Percentiles rank a stretch among this genome's conserved stretches.
These are phyloP conservation scores for Pygocentrus nattereri DNA, from an alignment of 2,797 vertebrate genomes.

Conservation along the genomic window DNA sequence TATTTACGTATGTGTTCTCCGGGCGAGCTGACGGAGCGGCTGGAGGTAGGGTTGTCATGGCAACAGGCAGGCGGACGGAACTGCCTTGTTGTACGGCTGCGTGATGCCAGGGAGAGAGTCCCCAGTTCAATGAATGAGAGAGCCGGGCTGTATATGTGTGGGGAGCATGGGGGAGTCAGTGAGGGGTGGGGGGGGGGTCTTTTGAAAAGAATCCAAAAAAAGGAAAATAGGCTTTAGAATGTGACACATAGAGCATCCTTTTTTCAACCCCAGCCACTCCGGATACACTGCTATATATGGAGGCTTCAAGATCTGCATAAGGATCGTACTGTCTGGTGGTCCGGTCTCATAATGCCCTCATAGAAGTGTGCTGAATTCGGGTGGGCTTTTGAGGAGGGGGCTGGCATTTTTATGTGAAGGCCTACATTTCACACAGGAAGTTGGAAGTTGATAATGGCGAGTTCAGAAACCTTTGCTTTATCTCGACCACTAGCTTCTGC, in stretches of 20 bases:
- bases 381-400: slow-evolving; percentile 25
- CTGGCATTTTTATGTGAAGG: slow-evolving; percentile 12
- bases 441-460: background rate
- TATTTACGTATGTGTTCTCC: slow-evolving; percentile 67
- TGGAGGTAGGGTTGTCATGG: slow-evolving; percentile 85
- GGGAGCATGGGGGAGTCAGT: slow-evolving; percentile 38
- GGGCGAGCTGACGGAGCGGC: slow-evolving; percentile 64
- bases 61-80: slow-evolving; percentile 78
- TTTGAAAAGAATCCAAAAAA: slow-evolving; percentile 49
- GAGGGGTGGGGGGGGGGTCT: slow-evolving; percentile 41
- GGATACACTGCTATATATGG: slow-evolving; percentile 42
- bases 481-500: background rate
- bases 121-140: slow-evolving; percentile 68
- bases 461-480: slow-evolving; percentile 1
- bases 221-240: slow-evolving; percentile 54
- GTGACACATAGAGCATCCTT: slow-evolving; percentile 57
- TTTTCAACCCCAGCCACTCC: slow-evolving; percentile 32
- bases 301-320: slow-evolving; percentile 64
- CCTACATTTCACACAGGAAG: slow-evolving; percentile 23
- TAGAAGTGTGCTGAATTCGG: slow-evolving; percentile 57
- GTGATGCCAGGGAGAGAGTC: slow-evolving; percentile 65
- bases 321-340: slow-evolving; percentile 69
- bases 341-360: slow-evolving; percentile 72
- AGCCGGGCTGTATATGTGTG: slow-evolving; percentile 48
- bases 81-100: slow-evolving; percentile 66